A percentile compares a stretch with the other conserved stretches of the same genome.
Conservation (phyloP, 2,113 vertebrate genomes). For the Seriola dumerili region DNA sequence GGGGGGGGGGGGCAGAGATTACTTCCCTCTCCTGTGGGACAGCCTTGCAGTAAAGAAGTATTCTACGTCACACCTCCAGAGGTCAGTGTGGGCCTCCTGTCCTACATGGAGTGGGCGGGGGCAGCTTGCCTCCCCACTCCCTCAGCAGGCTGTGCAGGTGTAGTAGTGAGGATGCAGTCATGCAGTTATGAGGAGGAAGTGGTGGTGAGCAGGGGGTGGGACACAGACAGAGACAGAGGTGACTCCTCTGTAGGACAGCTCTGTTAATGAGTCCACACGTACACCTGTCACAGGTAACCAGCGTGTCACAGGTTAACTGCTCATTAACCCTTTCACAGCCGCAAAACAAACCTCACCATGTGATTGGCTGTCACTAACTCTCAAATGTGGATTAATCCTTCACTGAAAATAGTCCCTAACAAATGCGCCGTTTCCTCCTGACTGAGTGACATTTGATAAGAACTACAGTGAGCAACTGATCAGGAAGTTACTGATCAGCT, state of each 20-base stretch:
- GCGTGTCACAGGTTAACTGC: too few relatives aligned
- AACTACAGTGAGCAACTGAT: too few relatives aligned
- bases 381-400: too few relatives aligned
- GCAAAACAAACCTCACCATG: too few relatives aligned
- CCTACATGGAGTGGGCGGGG: slow-evolving; percentile 2
- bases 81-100: slow-evolving; percentile 49
- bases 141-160: slow-evolving; percentile 49
- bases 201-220: slow-evolving; percentile 39
- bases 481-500: too few relatives aligned
- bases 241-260: slow-evolving; percentile 49
- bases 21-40: slow-evolving; percentile 11
- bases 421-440: too few relatives aligned
- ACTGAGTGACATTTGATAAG: too few relatives aligned
- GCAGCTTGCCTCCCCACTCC: not conserved
- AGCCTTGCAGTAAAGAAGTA: not conserved
- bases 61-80: slow-evolving; percentile 39
- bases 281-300: not conserved
- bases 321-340: too few relatives aligned
- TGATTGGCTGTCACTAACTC: too few relatives aligned
- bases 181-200: slow-evolving; percentile 26
- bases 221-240: slow-evolving; percentile 57
- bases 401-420: too few relatives aligned
- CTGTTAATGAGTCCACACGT: not conserved
- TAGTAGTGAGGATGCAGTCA: not conserved
- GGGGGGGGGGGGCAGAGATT: slow-evolving; percentile 45